Base-by-base conservation (phyloP, 1,140 invertebrate genomes). In the Cydia fagiglandana region DNA sequence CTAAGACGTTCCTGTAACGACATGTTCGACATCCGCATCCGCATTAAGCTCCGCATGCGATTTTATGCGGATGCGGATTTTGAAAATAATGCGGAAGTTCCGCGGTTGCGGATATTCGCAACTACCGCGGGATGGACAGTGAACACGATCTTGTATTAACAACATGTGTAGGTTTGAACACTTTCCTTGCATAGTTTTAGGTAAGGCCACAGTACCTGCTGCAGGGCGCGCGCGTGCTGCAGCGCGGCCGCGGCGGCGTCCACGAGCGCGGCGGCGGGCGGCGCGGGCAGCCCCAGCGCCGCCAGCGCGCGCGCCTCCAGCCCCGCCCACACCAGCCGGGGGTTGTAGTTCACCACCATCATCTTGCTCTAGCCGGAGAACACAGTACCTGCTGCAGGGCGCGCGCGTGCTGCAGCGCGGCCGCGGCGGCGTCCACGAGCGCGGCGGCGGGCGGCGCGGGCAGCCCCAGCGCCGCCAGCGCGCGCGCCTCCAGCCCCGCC, bases 401-500 rank as follows among this genome's bases (percentile, higher is more conserved):
- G 73, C 97, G 95, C 0, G 98, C 98, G 80, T 94, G 93, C 77
- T 94, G 94, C 89, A 97, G 95, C 84, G 97, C 98, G 76, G 96
- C 95, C 82, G 96, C 95, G 0, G 96, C 96, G 78, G 93, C 86
- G 15, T 91, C 91, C 2, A 95, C 94, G 1, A 95, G 94, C 24
- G 96, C 93, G 56, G 95, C 93, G 30, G 98, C 96, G 74, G 96
- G 94, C 1, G 97, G 97, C 53, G 98, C 95, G 56, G 94, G 93
- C 85, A 97, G 97, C 1, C 97, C 97, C 73, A 99, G 94, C 47
- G 95, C 94, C 94, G 98, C 96, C 78, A 98, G 93, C 82, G 96
- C 95, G 9, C 90, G 93, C 80, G 91, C 95, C 90, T 93, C 95
- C 88, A 88, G 93, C 84, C 96, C 96, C 81, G 97, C 95, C 76